These are phyloP conservation scores for Muscicapa striata DNA, from an alignment of 2,797 vertebrate species.

Conservation along the genomic window DNA sequence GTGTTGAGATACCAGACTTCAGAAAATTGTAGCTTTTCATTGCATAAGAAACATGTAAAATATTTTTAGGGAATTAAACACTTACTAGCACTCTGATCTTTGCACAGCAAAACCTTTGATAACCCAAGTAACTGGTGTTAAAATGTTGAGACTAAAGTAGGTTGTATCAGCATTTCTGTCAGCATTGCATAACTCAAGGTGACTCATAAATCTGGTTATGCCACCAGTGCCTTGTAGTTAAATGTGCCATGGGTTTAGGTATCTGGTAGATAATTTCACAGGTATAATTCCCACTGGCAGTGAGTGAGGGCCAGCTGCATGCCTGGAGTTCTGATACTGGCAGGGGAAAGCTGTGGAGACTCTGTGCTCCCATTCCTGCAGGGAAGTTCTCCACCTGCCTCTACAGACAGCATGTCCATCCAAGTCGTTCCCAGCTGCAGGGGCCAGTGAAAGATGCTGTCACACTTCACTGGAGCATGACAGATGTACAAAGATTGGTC, in stretches of 20 bases:
- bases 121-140: neutral
- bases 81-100: neutral
- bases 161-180: neutral
- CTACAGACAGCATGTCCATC: neutral
- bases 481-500: conserved; percentile 29
- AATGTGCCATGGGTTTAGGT: neutral
- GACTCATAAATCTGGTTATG: neutral
- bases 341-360: neutral
- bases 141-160: neutral
- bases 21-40: neutral
- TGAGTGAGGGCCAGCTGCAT: neutral
- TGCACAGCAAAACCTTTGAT: neutral
- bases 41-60: neutral
- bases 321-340: neutral
- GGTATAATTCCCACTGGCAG: neutral
- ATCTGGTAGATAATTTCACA: neutral
- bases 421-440: neutral
- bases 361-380: neutral
- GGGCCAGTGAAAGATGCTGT: neutral
- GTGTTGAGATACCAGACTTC: neutral
- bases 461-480: neutral
- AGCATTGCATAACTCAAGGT: neutral
- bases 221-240: neutral
- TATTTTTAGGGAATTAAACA: neutral
- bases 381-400: neutral